Conservation (phyloP, 2,113 vertebrate genomes). For the Hippocampus mohnikei region DNA sequence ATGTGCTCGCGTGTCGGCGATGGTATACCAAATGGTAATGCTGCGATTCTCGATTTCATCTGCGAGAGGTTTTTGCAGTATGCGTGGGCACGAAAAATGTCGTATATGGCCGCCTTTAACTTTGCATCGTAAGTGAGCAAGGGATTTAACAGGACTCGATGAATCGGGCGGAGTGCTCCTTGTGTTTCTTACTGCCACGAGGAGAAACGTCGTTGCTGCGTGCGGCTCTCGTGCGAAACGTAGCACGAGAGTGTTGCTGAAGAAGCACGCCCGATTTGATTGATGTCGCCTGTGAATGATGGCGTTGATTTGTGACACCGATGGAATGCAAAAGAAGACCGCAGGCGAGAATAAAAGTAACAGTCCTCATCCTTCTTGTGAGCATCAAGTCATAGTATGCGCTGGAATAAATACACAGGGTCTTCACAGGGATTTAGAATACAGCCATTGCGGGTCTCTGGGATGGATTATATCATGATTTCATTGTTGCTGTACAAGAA, state of each 20-base stretch:
- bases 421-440: neutral
- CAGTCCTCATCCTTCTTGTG: neutral
- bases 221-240: neutral
- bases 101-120: neutral
- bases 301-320: slow-evolving; percentile 45
- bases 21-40: neutral
- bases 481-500: neutral
- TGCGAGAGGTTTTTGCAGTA: neutral
- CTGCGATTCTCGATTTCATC: neutral
- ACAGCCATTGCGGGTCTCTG: neutral
- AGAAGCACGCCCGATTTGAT: slow-evolving; percentile 9
- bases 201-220: neutral
- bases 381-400: neutral
- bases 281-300: slow-evolving; percentile 25
- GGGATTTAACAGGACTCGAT: neutral
- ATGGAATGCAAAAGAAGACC: slow-evolving; percentile 23
- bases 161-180: neutral
- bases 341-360: slow-evolving; percentile 24
- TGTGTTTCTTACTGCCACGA: neutral
- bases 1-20: slow-evolving; percentile 8
- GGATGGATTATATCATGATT: neutral
- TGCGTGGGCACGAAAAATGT: neutral
- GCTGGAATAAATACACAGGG: neutral
- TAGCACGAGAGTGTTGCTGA: neutral
- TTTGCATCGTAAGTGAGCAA: neutral